Percentiles rank a stretch among this genome's conserved stretches.
These are phyloP conservation scores for Leptinotarsa defecta DNA, from an alignment of 1,140 invertebrate genomes.

Conservation along the genomic window DNA sequence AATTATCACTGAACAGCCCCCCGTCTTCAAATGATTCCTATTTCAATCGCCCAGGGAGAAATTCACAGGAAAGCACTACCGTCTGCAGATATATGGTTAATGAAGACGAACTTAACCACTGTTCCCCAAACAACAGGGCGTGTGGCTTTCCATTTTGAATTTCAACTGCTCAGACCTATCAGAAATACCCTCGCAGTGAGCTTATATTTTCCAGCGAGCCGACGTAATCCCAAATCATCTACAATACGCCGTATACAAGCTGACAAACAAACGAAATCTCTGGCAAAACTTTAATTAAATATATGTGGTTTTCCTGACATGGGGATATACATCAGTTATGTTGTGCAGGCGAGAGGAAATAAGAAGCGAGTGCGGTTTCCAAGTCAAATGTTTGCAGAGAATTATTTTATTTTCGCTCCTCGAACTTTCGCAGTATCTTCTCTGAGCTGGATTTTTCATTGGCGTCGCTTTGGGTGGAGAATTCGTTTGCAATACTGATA, in stretches of 20 bases:
- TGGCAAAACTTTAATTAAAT: not conserved
- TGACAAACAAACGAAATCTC: slow-evolving; percentile 5
- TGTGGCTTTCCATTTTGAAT: not conserved
- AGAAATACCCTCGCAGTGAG: not conserved
- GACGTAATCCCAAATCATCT: slow-evolving; percentile 3
- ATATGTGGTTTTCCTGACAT: slow-evolving; percentile 5
- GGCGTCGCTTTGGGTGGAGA: not conserved
- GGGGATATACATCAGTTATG: slow-evolving; percentile 8
- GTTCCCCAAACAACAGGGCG: not conserved
- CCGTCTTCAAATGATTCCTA: too few species aligned
- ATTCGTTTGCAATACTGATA: too few species aligned
- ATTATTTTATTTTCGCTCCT: slow-evolving; percentile 9
- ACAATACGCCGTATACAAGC: not conserved
- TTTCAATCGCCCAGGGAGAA: too few species aligned
- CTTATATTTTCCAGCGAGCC: not conserved
- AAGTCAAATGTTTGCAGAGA: slow-evolving; percentile 3
- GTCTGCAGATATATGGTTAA: too few species aligned
- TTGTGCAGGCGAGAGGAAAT: slow-evolving; percentile 5
- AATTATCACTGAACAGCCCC: too few species aligned
- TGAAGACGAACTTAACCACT: not conserved
- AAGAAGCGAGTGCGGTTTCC: slow-evolving; percentile 1
- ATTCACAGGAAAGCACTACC: too few species aligned
- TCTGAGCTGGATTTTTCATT: not conserved
- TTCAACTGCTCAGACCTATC: not conserved
- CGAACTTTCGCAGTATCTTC: not conserved